Conservation (phyloP, 1,140 invertebrate genomes). For the Drosophila sturtevanti region DNA sequence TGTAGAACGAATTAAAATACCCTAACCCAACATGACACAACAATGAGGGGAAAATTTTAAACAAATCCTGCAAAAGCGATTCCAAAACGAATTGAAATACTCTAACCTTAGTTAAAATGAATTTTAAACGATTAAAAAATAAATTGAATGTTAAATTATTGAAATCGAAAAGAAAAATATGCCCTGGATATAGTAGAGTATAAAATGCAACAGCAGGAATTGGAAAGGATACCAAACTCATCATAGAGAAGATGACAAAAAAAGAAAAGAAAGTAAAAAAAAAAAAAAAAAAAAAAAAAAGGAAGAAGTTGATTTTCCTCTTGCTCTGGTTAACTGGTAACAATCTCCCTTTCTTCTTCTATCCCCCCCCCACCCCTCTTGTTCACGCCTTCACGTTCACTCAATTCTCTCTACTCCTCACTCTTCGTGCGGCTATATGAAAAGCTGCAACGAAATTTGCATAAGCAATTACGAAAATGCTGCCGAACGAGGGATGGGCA, state of each 20-base stretch:
- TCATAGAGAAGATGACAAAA: no score
- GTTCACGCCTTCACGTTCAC: not conserved
- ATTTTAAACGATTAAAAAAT: no score
- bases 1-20: not conserved
- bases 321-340: conserved; percentile 1
- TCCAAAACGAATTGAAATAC: not conserved
- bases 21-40: not conserved
- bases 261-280: no score
- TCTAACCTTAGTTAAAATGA: no score
- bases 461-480: conserved; percentile 67
- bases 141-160: no score
- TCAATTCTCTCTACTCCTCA: not conserved
- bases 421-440: conserved; percentile 10
- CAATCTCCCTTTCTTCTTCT: not conserved
- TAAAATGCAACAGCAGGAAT: no score
- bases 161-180: no score
- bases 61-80: no score
- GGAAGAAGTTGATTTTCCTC: not conserved
- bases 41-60: not conserved
- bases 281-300: not conserved
- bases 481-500: conserved; percentile 29
- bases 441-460: conserved; percentile 66
- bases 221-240: no score
- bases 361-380: not conserved
- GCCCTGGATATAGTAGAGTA: no score